Base-by-base conservation (phyloP, 2,113 vertebrate genomes). In the Otolemur garnettii region DNA sequence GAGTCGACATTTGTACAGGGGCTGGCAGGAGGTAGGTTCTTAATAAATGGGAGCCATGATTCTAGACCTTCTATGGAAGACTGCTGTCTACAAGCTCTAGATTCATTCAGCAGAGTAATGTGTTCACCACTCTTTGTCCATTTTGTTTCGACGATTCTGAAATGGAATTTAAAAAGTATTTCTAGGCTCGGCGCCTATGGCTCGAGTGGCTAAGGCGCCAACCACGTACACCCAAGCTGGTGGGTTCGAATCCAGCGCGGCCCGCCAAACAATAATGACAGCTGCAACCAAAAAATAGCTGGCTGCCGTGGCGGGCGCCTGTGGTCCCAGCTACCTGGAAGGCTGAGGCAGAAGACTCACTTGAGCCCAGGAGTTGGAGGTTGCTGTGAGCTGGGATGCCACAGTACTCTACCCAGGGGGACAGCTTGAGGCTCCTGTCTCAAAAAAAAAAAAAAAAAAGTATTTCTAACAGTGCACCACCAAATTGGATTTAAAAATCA, bases 401-500 rank as follows among this genome's bases (percentile, higher is more conserved):
- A 38, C 38, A 38, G 38, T 38, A 38, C 38, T 38, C 38, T 38
- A 38, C 38, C 38, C 38, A 38, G 38, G 38, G 38, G 38, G 38
- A 38, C 38, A 38, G 38, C 38, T 38, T 38, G 38, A 38, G 4
- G 38, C 38, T 38, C 38, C 38, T 38, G 38, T 38, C 38, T 38
- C 38, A 38, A 38, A 38, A 38, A 38, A 38, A 38, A 38, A 38
- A 38, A 38, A 38, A 38, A 38, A 38, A 38, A 38, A 82, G 59
- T 62, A 66, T 69, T 82, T 68, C 7, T 93, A 75, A 60, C n/a
- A 86, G 57, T 35, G 53, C 24, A 93, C 33, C 19, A 93, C 35
- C 35, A 62, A 71, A 18, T n/a, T 82, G 53, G 35, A 87, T 94
- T 68, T 82, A 75, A 64, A 75, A 66, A 94, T 77, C 60, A 75